Evolutionary conservation across 1,140 invertebrate genomes (phyloP), one percentile per base, ranked within the genome.

Genomic region (Wiebesia pumilae): DNA sequence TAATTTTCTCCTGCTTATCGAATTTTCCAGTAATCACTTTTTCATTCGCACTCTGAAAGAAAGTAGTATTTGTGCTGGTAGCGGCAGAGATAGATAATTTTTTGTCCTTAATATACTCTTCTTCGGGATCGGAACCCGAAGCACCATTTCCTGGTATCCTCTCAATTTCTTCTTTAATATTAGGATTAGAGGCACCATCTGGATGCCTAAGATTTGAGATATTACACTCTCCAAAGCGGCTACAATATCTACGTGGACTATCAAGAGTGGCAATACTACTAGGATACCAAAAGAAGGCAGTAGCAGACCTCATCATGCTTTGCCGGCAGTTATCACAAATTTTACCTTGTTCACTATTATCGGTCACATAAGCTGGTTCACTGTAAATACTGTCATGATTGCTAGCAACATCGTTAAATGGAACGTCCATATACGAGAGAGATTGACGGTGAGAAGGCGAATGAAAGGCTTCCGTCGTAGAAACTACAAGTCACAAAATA

Each of bases 151-250:
- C 95, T 0, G 96, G 96, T 89, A 95, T 93, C 89, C 96, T 94
- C 91, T 95, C 95, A 85, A 93, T 93, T 94, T 96, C 96, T 93
- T 96, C 96, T 67, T 95, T 95, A 89, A 98, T 94, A 94, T 98
- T 97, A 21, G 97, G 97, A 95, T 98, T 97, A 9, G 97, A 98
- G 43, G 97, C 97, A 65, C 97, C 97, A 90, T 98, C 97, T 2
- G 97, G 97, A 94, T 98, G 97, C 89, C 97, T 95, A 24, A 97
- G 92, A 85, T 96, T 96, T 7, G 97, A 96, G 92, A 97, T 96
- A 89, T 96, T 95, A 88, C 92, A 94, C 7, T 93, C 93, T 24
- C 43, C 78, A 19, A 93, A 87, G 83, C 94, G 94, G 35, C 92
- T 92, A 62, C 94, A 93, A 88, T 94, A 94, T 69, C 92, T 91